A percentile compares a stretch with the other conserved stretches of the same genome.
These are phyloP conservation scores for Nudaria mundana DNA, from an alignment of 2,888 invertebrate genomes.

Conservation along the genomic window DNA sequence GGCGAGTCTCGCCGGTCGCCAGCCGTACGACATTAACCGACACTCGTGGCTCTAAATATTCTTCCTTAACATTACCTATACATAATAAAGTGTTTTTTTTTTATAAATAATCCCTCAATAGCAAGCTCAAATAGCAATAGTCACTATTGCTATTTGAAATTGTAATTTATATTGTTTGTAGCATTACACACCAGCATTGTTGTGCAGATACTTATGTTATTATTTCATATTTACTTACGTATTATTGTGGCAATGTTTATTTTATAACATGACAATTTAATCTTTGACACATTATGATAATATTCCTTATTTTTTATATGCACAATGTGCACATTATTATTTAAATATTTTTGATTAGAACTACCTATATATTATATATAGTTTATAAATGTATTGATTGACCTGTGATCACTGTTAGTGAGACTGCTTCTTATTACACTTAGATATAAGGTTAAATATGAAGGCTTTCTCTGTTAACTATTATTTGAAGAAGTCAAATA, in stretches of 20 bases:
- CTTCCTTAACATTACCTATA: conserved; percentile 21
- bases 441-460: conserved; percentile 7
- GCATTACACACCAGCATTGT: conserved; percentile 50
- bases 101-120: conserved; percentile 46
- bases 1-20: conserved; percentile 83
- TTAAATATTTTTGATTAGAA: no score
- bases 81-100: conserved; percentile 21
- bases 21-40: conserved; percentile 87
- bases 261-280: conserved; percentile 48
- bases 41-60: conserved; percentile 85
- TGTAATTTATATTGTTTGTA: conserved; percentile 69
- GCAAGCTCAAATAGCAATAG: no score
- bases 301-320: conserved; percentile 32
- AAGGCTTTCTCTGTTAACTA: conserved; percentile 3
- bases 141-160: conserved; percentile 60
- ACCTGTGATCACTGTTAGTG: conserved; percentile 39
- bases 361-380: no score
- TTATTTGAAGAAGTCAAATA: conserved; percentile 7
- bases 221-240: conserved; percentile 45
- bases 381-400: conserved; percentile 34
- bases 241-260: conserved; percentile 35
- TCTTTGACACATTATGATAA: conserved; percentile 30
- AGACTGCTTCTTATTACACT: conserved; percentile 41
- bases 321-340: no score
- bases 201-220: conserved; percentile 51